These are phyloP conservation scores for Zonitis immaculata DNA, from an alignment of 2,888 invertebrate species.

Conservation along the genomic window DNA sequence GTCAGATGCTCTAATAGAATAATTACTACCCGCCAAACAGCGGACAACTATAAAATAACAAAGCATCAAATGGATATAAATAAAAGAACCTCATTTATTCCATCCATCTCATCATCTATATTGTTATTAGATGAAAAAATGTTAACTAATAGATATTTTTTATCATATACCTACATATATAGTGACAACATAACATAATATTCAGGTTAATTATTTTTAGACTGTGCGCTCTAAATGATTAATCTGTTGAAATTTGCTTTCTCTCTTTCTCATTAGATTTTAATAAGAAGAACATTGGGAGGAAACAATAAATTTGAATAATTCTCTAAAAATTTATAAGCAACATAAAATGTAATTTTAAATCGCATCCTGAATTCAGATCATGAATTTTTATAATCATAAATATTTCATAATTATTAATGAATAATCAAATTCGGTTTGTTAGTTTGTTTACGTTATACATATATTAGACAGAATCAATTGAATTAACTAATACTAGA, in stretches of 20 bases:
- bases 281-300: background rate
- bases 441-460: too few species aligned
- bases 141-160: too few species aligned
- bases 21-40: conserved; percentile 5
- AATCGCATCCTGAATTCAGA: too few species aligned
- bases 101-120: background rate
- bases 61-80: background rate
- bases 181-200: too few species aligned
- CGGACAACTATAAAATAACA: background rate
- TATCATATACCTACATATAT: too few species aligned
- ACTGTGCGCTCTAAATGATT: background rate
- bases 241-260: background rate
- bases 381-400: too few species aligned
- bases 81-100: background rate
- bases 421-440: background rate
- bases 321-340: too few species aligned
- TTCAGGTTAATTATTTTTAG: too few species aligned
- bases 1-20: conserved; percentile 5
- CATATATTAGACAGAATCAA: too few species aligned
- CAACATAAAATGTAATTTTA: too few species aligned
- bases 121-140: too few species aligned
- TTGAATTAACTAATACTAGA: conserved; percentile 8
- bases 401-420: too few species aligned
- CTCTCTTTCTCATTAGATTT: background rate
- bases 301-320: background rate